Evolutionary conservation across 1,140 invertebrate genomes (phyloP), one percentile per base, ranked within the genome.

Genomic region (Brachionus koreanus): DNA sequence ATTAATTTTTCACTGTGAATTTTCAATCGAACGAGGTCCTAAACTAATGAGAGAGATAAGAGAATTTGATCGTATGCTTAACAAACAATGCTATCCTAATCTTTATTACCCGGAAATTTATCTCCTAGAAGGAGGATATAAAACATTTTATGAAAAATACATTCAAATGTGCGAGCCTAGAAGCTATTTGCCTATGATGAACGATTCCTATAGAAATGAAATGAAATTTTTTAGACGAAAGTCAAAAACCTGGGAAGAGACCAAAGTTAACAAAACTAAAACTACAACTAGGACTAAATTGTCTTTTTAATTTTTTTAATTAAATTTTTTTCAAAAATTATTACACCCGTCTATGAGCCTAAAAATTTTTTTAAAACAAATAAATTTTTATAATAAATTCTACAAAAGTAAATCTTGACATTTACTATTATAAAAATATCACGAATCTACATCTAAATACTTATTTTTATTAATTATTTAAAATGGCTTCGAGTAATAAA

Each of bases 1-100:
- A 65, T 87, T 99, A n/a, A 93, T 99, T 37, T 99, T 99, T 86
- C 97, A 99, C 86, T 99, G 97, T 88, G 97, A 99, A 89, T 99
- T 98, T 89, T 98, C 96, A 0, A 93, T 94, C 82, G 94, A 98
- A 88, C 90, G 97, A 61, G 97, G 94, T 37, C 97, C 97, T 5
- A 94, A 92, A 84, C 89, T 98, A n/a, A 77, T 77, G 74, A 29
- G 74, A n/a, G 74, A 77, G 19, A 61, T 99, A 3, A 91, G 97
- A 0, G 92, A 93, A 63, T 88, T 91, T n/a, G 97, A 99, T 87
- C 90, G 97, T 1, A 90, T 91, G 57, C 87, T 91, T 2, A 97
- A 98, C 87, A 91, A 92, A 65, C 92, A 94, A 46, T 90, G 90
- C 74, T 99, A 98, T 88, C 97, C 97, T 0, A 89, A 91, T 0